These are phyloP conservation scores for Melanotaenia trifasciata DNA, from an alignment of 2,797 vertebrate species.

Conservation along the genomic window DNA sequence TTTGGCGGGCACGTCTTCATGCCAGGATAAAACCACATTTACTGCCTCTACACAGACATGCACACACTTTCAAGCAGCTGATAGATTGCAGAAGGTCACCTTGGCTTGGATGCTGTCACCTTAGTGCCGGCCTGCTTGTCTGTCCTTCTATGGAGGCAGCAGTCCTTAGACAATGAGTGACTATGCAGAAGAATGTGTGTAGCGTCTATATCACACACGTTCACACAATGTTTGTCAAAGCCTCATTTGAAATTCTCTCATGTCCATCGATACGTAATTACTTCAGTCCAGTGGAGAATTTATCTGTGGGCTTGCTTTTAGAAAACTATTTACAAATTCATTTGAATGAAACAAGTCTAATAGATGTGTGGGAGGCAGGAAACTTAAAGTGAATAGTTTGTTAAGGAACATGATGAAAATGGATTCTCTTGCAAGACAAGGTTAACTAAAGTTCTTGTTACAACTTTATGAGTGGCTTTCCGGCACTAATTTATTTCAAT, in stretches of 20 bases:
- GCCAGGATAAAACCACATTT: slow-evolving; percentile 29
- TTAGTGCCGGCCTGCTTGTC: slow-evolving; percentile 26
- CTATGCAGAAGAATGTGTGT: slow-evolving; percentile 17
- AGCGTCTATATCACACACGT: slow-evolving; percentile 23
- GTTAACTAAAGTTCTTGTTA: slow-evolving; percentile 56
- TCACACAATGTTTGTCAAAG: slow-evolving; percentile 22
- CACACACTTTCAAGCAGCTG: slow-evolving; percentile 28
- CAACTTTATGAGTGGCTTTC: slow-evolving; percentile 37
- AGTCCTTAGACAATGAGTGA: slow-evolving; percentile 36
- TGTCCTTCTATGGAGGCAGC: slow-evolving; percentile 24
- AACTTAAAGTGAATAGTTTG: slow-evolving; percentile 60
- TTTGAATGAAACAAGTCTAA: slow-evolving; percentile 68
- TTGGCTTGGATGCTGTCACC: slow-evolving; percentile 66
- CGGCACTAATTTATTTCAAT: slow-evolving; percentile 52
- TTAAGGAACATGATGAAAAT: slow-evolving; percentile 45
- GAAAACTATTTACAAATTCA: slow-evolving; percentile 63
- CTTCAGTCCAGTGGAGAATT: slow-evolving; percentile 45
- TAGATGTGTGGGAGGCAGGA: slow-evolving; percentile 35
- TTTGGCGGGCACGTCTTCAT: slow-evolving; percentile 5
- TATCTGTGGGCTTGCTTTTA: slow-evolving; percentile 45
- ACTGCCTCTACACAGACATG: slow-evolving; percentile 14
- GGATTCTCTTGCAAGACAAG: slow-evolving; percentile 39
- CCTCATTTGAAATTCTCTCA: slow-evolving; percentile 47
- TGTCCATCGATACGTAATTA: slow-evolving; percentile 62
- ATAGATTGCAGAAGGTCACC: slow-evolving; percentile 74